Evolutionary conservation across 2,888 invertebrate genomes (phyloP), one percentile per base, ranked within the genome.

Genomic region (Volucella inanis): DNA sequence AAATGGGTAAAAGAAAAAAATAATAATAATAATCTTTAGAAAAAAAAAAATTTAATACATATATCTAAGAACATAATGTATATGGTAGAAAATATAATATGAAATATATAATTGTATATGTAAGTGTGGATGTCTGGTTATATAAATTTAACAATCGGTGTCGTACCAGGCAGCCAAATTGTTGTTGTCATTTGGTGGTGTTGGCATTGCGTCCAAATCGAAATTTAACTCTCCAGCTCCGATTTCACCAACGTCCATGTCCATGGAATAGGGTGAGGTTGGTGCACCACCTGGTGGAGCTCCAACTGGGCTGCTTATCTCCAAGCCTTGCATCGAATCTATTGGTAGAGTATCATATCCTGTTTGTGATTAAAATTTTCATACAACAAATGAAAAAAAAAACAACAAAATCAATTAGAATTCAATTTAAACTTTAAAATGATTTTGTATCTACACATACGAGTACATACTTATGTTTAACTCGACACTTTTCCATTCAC

Each of bases 291-390:
- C 90, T 67, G 92, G 90, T 87, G 91, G 91, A 75, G 90, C 90
- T 85, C 90, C 90, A 82, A 91, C 91, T 87, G 91, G 91, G 88
- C 92, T 91, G 91, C 97, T 97, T 91, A 98, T 96, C 92, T 98
- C 98, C 90, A 98, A 93, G 88, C 97, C 98, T 94, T 98, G 97
- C 97, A 98, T 97, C 89, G 97, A 96, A 94, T 98, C 97, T 95
- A 98, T 96, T 94, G 98, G 98, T 95, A 98, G 96, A 94, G 97
- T 97, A 95, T 98, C 98, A 96, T 97, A 98, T 94, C 97, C 98
- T 97, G 89, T 87, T 31, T 76, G 61, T 71, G 38, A 80, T 76
- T 83, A 83, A 31, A 77, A 74, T 70, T 39, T 64, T 72, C 64
- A 70, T 74, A 68, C 9, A 67, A 52, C 62, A 10, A 67, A 15